Evolutionary conservation across 2,888 invertebrate species (phyloP), one percentile per base, ranked within the genome.

Genomic region (Mythimna ferrago): DNA sequence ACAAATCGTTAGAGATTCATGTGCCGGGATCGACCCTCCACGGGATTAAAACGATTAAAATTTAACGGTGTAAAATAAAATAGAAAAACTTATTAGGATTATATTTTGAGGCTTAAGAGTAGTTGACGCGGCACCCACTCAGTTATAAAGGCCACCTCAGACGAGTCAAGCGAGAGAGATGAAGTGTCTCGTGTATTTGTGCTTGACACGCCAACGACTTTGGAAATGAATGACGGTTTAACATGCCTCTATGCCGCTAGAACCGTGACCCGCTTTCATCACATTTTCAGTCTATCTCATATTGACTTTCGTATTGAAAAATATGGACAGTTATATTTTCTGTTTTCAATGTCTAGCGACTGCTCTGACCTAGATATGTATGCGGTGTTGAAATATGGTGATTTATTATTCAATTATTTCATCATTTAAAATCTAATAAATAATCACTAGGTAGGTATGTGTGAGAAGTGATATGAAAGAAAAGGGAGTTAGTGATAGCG

Each of bases 211-310:
- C 77, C 16, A 76, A 41, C 21, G 14, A 61, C 16, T 57, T n/a
- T 21, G 9, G 16, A 14, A 14, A 58, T 10, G 57, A 57, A 67
- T 57, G 53, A 9, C 57, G 32, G 41, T 6, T 35, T 1, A 66
- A 16, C 82, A 66, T 60, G 78, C 51, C 56, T 56, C 38, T 16
- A 38, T 11, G 32, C n/a, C 16, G 32, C 10, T 32, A 63, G 16
- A 58, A 60, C 58, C 66, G 41, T 71, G 78, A 78, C 66, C 62
- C 14, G 44, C 51, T 78, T 82, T 82, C 19, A 9, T 53, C 38
- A 44, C 14, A 75, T 64, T 78, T 82, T 82, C 78, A 77, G 63
- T 32, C 10, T 56, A 44, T 54, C 16, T 38, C 21, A 32, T 19
- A 65, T 38, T 32, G 11, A 32, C 14, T 51, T 21, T 53, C 35